Evolutionary conservation across 2,888 invertebrate species (phyloP), one percentile per base, ranked within the genome.

Genomic region (Galerucella pusilla): DNA sequence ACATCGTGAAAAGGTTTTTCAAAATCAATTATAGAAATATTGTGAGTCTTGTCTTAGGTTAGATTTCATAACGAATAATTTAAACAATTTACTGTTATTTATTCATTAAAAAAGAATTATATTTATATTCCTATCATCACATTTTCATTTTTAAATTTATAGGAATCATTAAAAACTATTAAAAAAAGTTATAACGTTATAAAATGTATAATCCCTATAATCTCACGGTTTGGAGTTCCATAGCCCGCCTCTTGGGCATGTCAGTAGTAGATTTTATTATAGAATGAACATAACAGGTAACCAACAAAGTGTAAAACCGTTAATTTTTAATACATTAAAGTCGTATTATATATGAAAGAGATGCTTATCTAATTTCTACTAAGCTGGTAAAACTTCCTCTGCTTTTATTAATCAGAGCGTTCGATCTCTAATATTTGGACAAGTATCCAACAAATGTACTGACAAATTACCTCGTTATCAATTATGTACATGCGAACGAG

Each of bases 381-480:
- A 49, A 67, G 67, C 60, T 72, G 46, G 72, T 66, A 60, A 72
- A 42, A 72, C 72, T 67, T 72, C 72, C 72, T 72, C 66, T 72
- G 45, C 46, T 46, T 12, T 2, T 69, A 66, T n/a, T 73, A 73
- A 73, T 75, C 75, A 35, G 35, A 42, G 57, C 57, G 74, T 73
- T 71, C 59, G 72, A 77, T 77, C 77, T 75, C 11, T 66, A 75
- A 77, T 73, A 77, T 77, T 77, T 75, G 75, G 77, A 74, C 75
- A 66, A 68, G 71, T 68, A 59, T 54, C 61, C 77, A 69, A 73
- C 75, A 74, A 64, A 71, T 74, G 64, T 28, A 68, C 73, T 75
- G 77, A 77, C 77, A 77, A 77, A 75, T 77, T 75, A 75, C 73
- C 75, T 75, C 71, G 74, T 75, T 77, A 77, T 74, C 70, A 74